Percentiles rank a stretch among this genome's conserved stretches.
phyloP scores from a whole-genome alignment of 2,113 vertebrate genomes.

The Arenaria interpres region DNA sequence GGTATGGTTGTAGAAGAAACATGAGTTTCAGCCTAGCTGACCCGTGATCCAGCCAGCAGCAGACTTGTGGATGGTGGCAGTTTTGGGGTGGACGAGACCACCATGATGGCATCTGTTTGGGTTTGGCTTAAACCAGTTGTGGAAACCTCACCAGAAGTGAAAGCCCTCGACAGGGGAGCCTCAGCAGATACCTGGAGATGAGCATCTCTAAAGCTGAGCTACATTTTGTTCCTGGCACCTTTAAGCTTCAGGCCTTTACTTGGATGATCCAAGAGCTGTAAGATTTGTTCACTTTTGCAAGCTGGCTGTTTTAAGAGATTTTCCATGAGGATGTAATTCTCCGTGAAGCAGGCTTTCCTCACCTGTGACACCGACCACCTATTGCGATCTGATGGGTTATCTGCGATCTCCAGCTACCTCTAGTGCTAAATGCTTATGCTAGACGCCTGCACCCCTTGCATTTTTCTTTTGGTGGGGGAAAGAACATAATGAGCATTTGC shows the following conservation, averaged over 20 bases:
- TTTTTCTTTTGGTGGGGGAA: neutral
- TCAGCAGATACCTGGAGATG: neutral
- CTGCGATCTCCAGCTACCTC: slow-evolving; percentile 28
- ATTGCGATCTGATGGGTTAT: neutral
- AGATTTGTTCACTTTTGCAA: neutral
- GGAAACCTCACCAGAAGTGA: neutral
- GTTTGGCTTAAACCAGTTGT: neutral
- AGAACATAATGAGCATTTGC: neutral
- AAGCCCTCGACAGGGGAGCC: neutral
- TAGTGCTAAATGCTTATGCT: neutral
- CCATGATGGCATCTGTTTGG: neutral
- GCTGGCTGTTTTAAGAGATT: neutral
- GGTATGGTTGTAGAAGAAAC: rapidly evolving
- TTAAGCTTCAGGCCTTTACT: neutral
- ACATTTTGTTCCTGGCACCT: neutral
- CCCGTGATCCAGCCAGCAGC: neutral
- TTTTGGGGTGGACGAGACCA: neutral
- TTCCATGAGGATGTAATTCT: rapidly evolving
- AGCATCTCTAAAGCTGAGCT: neutral
- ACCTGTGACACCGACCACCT: rapidly evolving
- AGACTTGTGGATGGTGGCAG: neutral
- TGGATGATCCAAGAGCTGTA: neutral
- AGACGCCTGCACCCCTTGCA: neutral
- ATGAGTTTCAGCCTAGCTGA: rapidly evolving
- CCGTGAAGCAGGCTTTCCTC: neutral